These are phyloP conservation scores for Eupeodes luniger DNA, from an alignment of 2,888 invertebrate species.

Conservation along the genomic window DNA sequence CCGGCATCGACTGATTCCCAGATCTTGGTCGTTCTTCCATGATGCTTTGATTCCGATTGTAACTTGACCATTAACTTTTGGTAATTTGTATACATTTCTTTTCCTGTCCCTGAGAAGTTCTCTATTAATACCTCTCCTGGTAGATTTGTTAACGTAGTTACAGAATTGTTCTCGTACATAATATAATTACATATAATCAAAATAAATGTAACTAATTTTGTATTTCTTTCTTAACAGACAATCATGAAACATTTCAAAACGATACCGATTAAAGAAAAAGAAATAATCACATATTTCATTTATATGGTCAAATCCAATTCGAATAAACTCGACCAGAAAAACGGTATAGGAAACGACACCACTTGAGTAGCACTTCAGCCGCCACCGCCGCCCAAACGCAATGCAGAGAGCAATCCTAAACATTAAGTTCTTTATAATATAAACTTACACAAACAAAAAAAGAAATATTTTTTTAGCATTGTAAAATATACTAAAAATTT, in stretches of 20 bases:
- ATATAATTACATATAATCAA: no score
- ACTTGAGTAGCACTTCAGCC: conserved; percentile 71
- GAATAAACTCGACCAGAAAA: conserved; percentile 84
- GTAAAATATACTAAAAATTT: conserved; percentile 64
- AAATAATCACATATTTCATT: conserved; percentile 96
- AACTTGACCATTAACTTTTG: no score
- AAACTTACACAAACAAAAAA: conserved; percentile 42
- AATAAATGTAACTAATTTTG: no score
- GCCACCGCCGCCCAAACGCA: conserved; percentile 66
- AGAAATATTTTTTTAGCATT: conserved; percentile 62
- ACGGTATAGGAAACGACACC: conserved; percentile 83
- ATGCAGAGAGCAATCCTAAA: conserved; percentile 76
- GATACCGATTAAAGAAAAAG: conserved; percentile 97
- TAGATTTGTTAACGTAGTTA: no score
- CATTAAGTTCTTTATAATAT: conserved; percentile 70
- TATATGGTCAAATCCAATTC: conserved; percentile 96
- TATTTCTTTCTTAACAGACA: conserved; percentile 86
- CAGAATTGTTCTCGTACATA: no score
- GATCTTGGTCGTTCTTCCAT: no score
- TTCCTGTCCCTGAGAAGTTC: no score
- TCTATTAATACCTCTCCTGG: no score
- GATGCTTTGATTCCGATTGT: no score
- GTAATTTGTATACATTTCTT: no score
- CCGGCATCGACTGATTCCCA: no score
- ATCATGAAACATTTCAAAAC: conserved; percentile 98